Evolutionary conservation across 2,888 invertebrate genomes (phyloP), one percentile per base, ranked within the genome.

Genomic region (Nymphalis urticae): DNA sequence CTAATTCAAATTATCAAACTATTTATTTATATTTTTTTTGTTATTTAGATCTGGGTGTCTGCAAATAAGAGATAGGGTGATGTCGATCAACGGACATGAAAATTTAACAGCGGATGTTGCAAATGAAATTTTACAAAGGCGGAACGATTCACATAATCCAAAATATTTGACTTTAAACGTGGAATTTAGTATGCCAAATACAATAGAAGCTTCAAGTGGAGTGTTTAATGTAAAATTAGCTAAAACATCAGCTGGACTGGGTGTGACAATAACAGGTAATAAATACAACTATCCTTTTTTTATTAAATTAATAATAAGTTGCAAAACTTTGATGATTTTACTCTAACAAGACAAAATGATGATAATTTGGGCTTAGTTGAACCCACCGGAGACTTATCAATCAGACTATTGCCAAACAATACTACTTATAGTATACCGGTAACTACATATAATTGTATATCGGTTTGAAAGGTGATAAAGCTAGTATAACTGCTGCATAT

Each of bases 101-200:
- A 95, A 94, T 75, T 82, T 96, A 63, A 94, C 94, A 3, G 83
- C 93, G 19, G 95, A 93, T 75, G 94, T 94, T 54, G 94, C 94
- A 58, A 94, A 94, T 74, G 95, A 94, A 75, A 93, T 93, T 59
- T 85, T 93, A 19, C 93, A 94, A 71, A 90, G 94, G 77, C 88
- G 94, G 48, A 93, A 93, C 69, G 94, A 94, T 77, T 88, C 93
- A 1, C 93, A 92, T 66, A 93, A 90, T 17, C 93, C 90, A 10
- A 94, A 94, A 76, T 95, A 96, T 90, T 93, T 98, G 53, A 95
- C 95, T 58, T 84, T 98, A 54, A 96, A 96, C 77, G 94, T 97
- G 1, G 98, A 98, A 83, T 98, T 98, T 85, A 97, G 97, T 88
- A 97, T 98, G 85, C 96, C 97, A 13, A 98, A 98, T 75, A 95